These are phyloP conservation scores for Caenorhabditis becei DNA, from an alignment of 2,888 invertebrate species.

Conservation along the genomic window DNA sequence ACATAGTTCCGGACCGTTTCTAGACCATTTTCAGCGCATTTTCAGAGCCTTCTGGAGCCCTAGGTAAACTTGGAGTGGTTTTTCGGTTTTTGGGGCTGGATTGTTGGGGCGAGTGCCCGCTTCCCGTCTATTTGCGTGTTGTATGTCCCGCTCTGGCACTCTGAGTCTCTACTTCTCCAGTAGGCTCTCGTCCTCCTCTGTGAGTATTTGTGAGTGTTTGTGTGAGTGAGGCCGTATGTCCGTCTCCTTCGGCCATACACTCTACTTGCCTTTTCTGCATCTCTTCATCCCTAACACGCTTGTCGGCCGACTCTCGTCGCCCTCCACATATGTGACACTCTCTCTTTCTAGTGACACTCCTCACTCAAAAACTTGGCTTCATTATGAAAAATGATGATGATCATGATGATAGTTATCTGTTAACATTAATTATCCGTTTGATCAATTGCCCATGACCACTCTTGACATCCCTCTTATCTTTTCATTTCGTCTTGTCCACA, in stretches of 20 bases:
- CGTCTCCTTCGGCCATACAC: constrained; percentile 34
- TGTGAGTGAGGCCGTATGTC: constrained; percentile 54
- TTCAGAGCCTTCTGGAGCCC: neutral
- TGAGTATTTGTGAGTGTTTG: constrained; percentile 61
- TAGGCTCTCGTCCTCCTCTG: constrained; percentile 2
- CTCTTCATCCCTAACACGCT: constrained; percentile 22
- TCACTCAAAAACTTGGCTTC: constrained; percentile 39
- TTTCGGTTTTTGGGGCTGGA: constrained; percentile 1
- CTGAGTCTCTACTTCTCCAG: constrained; percentile 21
- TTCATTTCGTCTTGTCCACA: no score
- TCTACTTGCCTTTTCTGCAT: constrained; percentile 27
- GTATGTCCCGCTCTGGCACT: constrained; percentile 29
- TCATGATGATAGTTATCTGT: constrained; percentile 33
- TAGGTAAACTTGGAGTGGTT: constrained; percentile 10
- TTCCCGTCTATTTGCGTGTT: constrained; percentile 44
- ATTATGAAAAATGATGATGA: constrained; percentile 40
- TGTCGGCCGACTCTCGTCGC: constrained; percentile 4
- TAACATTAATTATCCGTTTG: constrained; percentile 37
- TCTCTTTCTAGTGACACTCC: constrained; percentile 39
- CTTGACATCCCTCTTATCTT: no score
- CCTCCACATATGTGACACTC: constrained; percentile 17
- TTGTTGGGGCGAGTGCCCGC: constrained; percentile 29
- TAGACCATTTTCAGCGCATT: no score
- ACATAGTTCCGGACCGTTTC: no score
- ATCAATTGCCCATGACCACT: no score